These are phyloP conservation scores for Apotomis capreana DNA, from an alignment of 2,888 invertebrate genomes.

Conservation along the genomic window DNA sequence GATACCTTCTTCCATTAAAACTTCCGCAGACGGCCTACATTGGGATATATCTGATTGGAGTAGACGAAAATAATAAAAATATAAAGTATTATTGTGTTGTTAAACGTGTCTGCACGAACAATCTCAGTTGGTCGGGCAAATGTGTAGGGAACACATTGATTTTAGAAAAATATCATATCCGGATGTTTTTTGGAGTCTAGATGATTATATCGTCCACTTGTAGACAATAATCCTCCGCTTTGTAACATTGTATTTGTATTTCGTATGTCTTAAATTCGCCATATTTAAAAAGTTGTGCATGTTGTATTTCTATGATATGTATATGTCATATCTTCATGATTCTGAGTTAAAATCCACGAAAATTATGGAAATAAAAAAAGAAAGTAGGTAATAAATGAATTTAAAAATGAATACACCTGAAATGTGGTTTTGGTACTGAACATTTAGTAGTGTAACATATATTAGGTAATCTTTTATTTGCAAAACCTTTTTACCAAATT, in stretches of 20 bases:
- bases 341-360: too few relatives aligned
- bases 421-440: too few relatives aligned
- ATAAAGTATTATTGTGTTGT: slow-evolving; percentile 13
- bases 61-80: slow-evolving; percentile 10
- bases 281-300: too few relatives aligned
- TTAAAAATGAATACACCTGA: too few relatives aligned
- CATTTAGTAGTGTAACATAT: too few relatives aligned
- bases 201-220: not conserved
- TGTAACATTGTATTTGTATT: not conserved
- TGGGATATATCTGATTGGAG: not conserved
- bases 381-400: too few relatives aligned
- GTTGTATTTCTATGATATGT: too few relatives aligned
- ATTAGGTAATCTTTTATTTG: too few relatives aligned
- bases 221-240: not conserved
- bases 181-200: not conserved
- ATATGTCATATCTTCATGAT: too few relatives aligned
- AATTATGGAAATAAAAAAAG: too few relatives aligned
- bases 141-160: slow-evolving; percentile 40
- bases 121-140: slow-evolving; percentile 18
- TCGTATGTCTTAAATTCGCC: too few relatives aligned
- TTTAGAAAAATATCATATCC: slow-evolving; percentile 37
- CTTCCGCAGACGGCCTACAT: slow-evolving; percentile 35
- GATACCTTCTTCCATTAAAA: slow-evolving; percentile 37
- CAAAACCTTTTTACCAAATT: too few relatives aligned
- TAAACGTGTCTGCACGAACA: slow-evolving; percentile 7